These are phyloP conservation scores for Papilio gigon DNA, from an alignment of 2,888 invertebrate species.

Conservation along the genomic window DNA sequence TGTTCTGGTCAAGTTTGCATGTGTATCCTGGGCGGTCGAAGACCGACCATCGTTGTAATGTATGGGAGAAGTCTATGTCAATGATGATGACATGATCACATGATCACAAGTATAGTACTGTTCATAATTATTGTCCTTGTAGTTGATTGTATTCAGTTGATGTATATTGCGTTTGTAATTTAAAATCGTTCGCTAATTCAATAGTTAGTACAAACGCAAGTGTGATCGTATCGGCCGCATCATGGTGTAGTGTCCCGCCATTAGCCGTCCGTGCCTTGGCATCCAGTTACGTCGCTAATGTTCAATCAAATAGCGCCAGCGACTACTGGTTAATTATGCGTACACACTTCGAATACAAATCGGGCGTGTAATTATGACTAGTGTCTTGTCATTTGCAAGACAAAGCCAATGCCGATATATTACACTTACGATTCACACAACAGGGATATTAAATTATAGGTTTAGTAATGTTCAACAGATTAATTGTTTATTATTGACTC, in stretches of 20 bases:
- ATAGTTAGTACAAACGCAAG: slow-evolving; percentile 28
- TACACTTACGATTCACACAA: background rate
- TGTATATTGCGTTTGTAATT: slow-evolving; percentile 15
- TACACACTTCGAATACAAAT: slow-evolving; percentile 74
- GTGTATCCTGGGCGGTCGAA: no score
- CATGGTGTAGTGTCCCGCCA: slow-evolving; percentile 60
- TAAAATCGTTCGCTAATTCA: slow-evolving; percentile 12
- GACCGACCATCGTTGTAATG: no score
- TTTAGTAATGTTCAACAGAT: background rate
- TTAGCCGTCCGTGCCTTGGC: slow-evolving; percentile 79
- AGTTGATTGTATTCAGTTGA: background rate
- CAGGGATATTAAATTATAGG: background rate
- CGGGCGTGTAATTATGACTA: slow-evolving; percentile 60
- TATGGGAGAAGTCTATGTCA: no score
- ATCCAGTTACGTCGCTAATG: slow-evolving; percentile 74
- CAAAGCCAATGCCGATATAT: slow-evolving; percentile 22
- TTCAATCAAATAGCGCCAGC: slow-evolving; percentile 73
- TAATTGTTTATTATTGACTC: no score
- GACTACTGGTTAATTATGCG: slow-evolving; percentile 73
- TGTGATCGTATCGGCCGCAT: slow-evolving; percentile 41
- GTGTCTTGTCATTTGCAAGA: slow-evolving; percentile 42
- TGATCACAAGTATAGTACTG: no score
- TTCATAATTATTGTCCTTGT: background rate
- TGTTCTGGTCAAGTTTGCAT: no score
- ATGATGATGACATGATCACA: no score